Conservation (phyloP, 1,140 invertebrate genomes). For the Cyclargus thomasi region DNA sequence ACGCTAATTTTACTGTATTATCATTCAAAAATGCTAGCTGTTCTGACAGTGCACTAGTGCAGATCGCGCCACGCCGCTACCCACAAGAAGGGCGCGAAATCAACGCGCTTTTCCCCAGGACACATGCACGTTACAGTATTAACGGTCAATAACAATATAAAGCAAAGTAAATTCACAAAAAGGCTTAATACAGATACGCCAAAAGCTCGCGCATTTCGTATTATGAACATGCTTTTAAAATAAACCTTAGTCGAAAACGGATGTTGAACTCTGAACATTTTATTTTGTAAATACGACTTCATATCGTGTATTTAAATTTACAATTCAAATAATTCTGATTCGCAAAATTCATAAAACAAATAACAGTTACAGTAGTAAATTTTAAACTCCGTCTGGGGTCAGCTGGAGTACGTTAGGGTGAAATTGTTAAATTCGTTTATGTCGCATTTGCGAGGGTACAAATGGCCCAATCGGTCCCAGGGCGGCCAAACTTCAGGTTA, state of each 20-base stretch:
- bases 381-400: slow-evolving; percentile 10
- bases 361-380: background rate
- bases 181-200: background rate
- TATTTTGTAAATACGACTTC: background rate
- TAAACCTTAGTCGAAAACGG: background rate
- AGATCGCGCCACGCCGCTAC: too few species aligned
- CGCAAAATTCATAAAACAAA: background rate
- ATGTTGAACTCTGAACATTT: background rate
- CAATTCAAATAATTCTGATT: background rate
- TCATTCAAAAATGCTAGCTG: too few species aligned
- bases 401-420: slow-evolving; percentile 47
- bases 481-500: slow-evolving; percentile 47
- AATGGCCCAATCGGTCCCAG: slow-evolving; percentile 52
- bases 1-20: too few species aligned
- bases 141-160: background rate
- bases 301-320: background rate
- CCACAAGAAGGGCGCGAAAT: too few species aligned
- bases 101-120: too few species aligned
- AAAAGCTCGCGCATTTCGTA: background rate
- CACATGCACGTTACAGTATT: too few species aligned
- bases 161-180: background rate
- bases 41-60: too few species aligned
- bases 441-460: slow-evolving; percentile 39
- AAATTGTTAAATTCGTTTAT: slow-evolving; percentile 65
- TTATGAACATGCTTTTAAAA: background rate